Conservation (phyloP, 1,140 invertebrate species). For the Glossosoma conforme region DNA sequence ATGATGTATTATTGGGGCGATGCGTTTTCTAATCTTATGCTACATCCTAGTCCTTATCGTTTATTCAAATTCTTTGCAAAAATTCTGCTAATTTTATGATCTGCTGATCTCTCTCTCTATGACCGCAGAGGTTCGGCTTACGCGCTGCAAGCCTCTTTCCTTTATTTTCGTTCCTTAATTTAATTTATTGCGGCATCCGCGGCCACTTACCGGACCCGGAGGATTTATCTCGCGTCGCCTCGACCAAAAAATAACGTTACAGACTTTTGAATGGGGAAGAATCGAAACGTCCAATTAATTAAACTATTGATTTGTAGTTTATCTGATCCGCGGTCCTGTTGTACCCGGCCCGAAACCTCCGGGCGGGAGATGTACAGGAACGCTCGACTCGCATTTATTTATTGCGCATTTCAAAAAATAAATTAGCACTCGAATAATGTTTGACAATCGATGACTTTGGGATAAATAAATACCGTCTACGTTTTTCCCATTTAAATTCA, state of each 20-base stretch:
- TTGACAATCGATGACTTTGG: constrained; percentile 30
- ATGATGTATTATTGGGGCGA: too few species aligned
- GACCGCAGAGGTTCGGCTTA: too few species aligned
- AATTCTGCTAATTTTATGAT: too few species aligned
- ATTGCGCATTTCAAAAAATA: constrained; percentile 16
- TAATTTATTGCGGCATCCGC: constrained; percentile 30
- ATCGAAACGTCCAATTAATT: constrained; percentile 33
- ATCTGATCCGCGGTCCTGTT: constrained; percentile 22
- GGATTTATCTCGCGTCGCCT: constrained; percentile 15
- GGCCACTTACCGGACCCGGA: constrained; percentile 11
- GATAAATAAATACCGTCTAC: constrained; percentile 23
- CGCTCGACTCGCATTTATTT: constrained; percentile 7
- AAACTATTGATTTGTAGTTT: constrained; percentile 32
- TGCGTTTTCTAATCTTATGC: too few species aligned
- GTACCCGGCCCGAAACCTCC: constrained; percentile 14
- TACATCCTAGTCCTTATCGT: too few species aligned
- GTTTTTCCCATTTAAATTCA: constrained; percentile 30
- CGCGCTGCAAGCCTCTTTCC: constrained; percentile 7
- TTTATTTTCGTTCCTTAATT: constrained; percentile 26
- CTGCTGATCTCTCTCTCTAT: too few species aligned
- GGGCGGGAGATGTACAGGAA: not conserved
- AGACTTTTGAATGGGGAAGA: constrained; percentile 32
- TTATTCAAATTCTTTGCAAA: too few species aligned
- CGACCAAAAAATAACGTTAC: constrained; percentile 20
- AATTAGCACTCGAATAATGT: constrained; percentile 25